Evolutionary conservation across 1,140 invertebrate genomes (phyloP), one percentile per base, ranked within the genome.

Genomic region (Kradibia gibbosae): DNA sequence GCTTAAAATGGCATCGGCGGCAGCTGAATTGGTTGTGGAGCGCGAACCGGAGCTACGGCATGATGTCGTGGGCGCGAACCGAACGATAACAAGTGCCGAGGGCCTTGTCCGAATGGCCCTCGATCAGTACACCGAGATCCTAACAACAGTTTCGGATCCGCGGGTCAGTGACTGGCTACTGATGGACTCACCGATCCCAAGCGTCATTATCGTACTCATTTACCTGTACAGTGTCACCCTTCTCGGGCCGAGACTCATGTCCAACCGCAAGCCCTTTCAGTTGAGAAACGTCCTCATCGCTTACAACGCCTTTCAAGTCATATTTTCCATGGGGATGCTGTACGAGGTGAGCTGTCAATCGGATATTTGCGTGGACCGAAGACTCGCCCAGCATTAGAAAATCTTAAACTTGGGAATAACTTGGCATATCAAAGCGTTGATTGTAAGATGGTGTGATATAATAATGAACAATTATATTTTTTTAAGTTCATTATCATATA

Each of bases 271-370:
- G 88, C 96, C 98, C 0, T 97, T 96, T 88, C 94, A 97, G 84
- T 92, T 99, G 2, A 94, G 95, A 84, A 93, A 93, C 82, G 87
- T 96, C 2, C 92, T 99, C 53, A 93, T 98, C n/a, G 88, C 93
- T 10, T 99, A 99, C 91, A 99, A 99, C 86, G 96, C 96, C 25
- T 94, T 94, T 65, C 96, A 98, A 92, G 97, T 98, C 20, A 83
- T 97, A 13, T 94, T 97, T 84, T 97, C 96, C 73, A 86, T 94
- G 1, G 96, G 95, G 86, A 97, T 99, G 95, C 94, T 98, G 84
- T 96, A 96, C 87, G 96, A 97, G 94, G 97, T 98, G 90, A 94
- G 91, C 11, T 77, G 2, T 22, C 20, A 62, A 65, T 71, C 25
- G 0, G 31, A 25, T 45, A 28, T 31, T 60, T 31, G 17, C 7